Evolutionary conservation across 2,888 invertebrate genomes (phyloP).

Genomic region (Trachelus troglodyta): DNA sequence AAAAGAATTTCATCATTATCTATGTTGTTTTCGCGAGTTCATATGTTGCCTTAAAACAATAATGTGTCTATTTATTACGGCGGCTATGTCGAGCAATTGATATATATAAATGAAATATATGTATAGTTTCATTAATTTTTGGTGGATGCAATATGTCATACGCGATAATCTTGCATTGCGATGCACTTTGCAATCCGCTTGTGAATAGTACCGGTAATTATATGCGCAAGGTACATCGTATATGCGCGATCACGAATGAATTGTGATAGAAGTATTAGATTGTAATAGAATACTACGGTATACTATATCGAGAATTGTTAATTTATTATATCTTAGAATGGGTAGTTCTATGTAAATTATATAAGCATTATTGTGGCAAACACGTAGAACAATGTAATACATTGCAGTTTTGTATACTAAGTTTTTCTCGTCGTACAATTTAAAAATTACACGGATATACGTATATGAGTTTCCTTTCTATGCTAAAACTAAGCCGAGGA

Average conservation of each 20-base stretch:
- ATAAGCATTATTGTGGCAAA: constrained; percentile 26
- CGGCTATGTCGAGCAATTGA: neutral
- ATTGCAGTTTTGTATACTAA: constrained; percentile 9
- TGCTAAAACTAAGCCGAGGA: neutral
- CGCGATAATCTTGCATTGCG: constrained; percentile 13
- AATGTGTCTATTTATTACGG: neutral
- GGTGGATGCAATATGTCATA: neutral
- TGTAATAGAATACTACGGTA: constrained; percentile 21
- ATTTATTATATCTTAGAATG: constrained; percentile 30
- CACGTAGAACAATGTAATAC: constrained; percentile 13
- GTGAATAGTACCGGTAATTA: constrained; percentile 31
- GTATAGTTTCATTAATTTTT: constrained; percentile 1
- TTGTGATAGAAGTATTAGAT: constrained; percentile 37
- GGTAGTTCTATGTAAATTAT: constrained; percentile 31
- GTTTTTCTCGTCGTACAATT: neutral
- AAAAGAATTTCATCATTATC: neutral
- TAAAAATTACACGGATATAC: constrained; percentile 15
- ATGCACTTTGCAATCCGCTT: constrained; percentile 26
- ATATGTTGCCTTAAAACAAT: neutral
- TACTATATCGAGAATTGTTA: constrained; percentile 25
- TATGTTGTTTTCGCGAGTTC: neutral
- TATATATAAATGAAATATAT: neutral
- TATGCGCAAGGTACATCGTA: constrained; percentile 25
- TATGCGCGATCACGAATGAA: constrained; percentile 27
- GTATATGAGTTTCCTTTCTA: constrained; percentile 17